A percentile compares a stretch with the other conserved stretches of the same genome.
Conservation (phyloP, 1,140 invertebrate species). For the Macrotrachela quadricornifera region DNA sequence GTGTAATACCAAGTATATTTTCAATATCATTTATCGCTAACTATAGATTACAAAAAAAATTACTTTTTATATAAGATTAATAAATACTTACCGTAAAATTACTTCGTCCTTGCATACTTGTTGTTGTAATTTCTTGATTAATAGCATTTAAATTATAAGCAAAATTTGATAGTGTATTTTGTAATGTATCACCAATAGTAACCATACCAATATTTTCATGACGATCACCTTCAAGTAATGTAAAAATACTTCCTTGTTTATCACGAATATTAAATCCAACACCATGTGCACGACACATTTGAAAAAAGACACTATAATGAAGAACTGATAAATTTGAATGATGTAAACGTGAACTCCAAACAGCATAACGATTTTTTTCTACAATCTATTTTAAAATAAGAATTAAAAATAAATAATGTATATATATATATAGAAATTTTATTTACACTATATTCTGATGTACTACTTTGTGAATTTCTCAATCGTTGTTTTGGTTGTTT, state of each 20-base stretch:
- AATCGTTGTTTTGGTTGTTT: conserved; percentile 13
- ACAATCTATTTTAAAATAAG: neutral
- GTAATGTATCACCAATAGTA: conserved; percentile 26
- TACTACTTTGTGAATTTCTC: conserved; percentile 12
- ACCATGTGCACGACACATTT: conserved; percentile 30
- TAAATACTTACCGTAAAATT: conserved; percentile 22
- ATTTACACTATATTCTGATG: conserved; percentile 12
- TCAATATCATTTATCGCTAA: no score
- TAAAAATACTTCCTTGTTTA: conserved; percentile 28
- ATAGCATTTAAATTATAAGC: conserved; percentile 25
- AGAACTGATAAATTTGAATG: conserved; percentile 29
- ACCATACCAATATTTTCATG: conserved; percentile 28
- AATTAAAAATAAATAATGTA: neutral
- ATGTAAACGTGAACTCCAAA: conserved; percentile 23
- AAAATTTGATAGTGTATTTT: conserved; percentile 24
- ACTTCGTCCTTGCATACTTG: conserved; percentile 29
- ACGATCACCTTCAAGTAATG: conserved; percentile 26
- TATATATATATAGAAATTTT: conserved; percentile 7
- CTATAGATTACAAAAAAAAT: no score
- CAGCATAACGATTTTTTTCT: conserved; percentile 16
- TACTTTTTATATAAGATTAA: no score
- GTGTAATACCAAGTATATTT: no score
- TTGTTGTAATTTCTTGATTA: conserved; percentile 30
- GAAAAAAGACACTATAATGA: conserved; percentile 31
- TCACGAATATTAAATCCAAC: conserved; percentile 32